phyloP scores from a whole-genome alignment of 2,113 vertebrate species.

The Protobothrops mucrosquamatus region DNA sequence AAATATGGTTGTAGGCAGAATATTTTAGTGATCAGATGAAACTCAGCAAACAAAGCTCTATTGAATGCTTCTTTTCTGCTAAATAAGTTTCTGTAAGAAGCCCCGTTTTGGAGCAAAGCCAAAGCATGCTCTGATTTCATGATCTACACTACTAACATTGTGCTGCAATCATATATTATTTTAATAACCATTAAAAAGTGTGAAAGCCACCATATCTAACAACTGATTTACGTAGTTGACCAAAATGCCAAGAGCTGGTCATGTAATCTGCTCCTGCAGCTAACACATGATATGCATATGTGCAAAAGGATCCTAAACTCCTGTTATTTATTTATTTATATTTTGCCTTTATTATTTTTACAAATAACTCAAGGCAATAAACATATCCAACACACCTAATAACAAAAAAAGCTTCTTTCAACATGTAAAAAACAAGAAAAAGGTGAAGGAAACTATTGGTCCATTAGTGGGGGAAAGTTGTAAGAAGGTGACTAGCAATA shows the following conservation, averaged over 20 bases:
- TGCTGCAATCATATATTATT: constrained; percentile 14
- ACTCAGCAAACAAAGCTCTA: background rate
- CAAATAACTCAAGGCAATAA: background rate
- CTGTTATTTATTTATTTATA: background rate
- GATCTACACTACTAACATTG: background rate
- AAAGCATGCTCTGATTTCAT: constrained; percentile 5
- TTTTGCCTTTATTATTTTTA: background rate
- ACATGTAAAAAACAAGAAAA: too few species aligned
- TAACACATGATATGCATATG: background rate
- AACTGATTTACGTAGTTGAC: background rate
- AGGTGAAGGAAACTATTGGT: too few species aligned
- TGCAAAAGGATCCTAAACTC: background rate
- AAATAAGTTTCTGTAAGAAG: background rate
- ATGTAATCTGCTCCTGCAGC: background rate
- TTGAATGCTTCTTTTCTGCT: background rate
- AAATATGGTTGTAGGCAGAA: background rate
- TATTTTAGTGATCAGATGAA: background rate
- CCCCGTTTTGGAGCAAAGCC: background rate
- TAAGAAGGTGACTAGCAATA: too few species aligned
- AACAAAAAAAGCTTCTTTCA: too few species aligned
- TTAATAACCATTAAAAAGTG: constrained; percentile 4
- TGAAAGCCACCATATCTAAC: constrained; percentile 6
- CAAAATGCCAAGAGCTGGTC: background rate
- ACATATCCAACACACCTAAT: too few species aligned
- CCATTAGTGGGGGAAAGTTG: too few species aligned